Base-by-base conservation (phyloP, 2,888 invertebrate species). In the Sinodicranocentrus sp. region DNA sequence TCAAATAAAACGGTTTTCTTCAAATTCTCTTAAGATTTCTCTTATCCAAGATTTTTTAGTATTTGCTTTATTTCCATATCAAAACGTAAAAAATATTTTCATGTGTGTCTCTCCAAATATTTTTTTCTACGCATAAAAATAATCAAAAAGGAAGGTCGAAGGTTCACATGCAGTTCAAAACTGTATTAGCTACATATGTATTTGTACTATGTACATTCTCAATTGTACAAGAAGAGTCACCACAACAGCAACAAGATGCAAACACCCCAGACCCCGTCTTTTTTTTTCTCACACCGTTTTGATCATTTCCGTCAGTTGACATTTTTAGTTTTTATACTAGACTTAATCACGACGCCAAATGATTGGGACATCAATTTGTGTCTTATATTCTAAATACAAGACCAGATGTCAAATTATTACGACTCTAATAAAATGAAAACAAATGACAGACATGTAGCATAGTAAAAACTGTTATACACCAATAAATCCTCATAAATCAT, bases 191-290 rank as follows among this genome's bases (percentile, higher is more conserved):
- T n/a, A n/a, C n/a, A n/a, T n/a, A n/a, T n/a, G n/a, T n/a, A n/a
- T n/a, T n/a, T n/a, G n/a, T n/a, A n/a, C n/a, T n/a, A n/a, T n/a
- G n/a, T n/a, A n/a, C n/a, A n/a, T n/a, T n/a, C n/a, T n/a, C n/a
- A n/a, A n/a, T n/a, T n/a, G n/a, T n/a, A n/a, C n/a, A 33, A 17
- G 61, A 15, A 48, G 73, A 71, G 44, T 80, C 68, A 39, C 33
- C 67, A 28, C 68, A 59, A 70, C 77, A 85, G 28, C 85, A 83
- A 57, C 86, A 86, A 1, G 77, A 73, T 1, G 82, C 78, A 48
- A 84, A 84, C 19, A 78, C 73, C 1, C 84, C 78, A 28, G 70
- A 25, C 28, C 59, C 43, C 23, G 33, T 21, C 25, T 52, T 61
- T 44, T 63, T 26, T 26, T 54, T 68, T 6, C 19, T n/a, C 39